Evolutionary conservation across 1,140 invertebrate species (phyloP).

Genomic region (Drosophila grimshawi): DNA sequence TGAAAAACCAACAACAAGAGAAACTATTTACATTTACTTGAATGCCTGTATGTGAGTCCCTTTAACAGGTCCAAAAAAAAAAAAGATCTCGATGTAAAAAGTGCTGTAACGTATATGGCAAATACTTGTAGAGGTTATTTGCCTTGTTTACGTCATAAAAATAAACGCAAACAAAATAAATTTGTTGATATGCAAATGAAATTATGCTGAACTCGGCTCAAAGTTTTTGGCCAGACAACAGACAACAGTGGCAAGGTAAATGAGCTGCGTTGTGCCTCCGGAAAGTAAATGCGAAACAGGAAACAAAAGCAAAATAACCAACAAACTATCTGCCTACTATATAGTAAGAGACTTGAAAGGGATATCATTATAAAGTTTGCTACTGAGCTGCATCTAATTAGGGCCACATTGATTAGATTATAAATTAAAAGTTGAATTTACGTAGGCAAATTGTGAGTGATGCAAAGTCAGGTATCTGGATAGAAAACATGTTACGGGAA

Average conservation of each 20-base stretch:
- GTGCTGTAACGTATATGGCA: slow-evolving; percentile 34
- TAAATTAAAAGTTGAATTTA: not conserved
- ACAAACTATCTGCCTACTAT: not conserved
- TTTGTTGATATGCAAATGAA: slow-evolving; percentile 62
- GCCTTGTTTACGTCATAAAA: slow-evolving; percentile 54
- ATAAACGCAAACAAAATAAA: slow-evolving; percentile 63
- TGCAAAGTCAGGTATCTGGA: no score
- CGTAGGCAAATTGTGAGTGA: not conserved
- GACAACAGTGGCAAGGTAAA: slow-evolving; percentile 22
- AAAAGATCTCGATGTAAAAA: slow-evolving; percentile 35
- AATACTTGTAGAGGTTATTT: slow-evolving; percentile 7
- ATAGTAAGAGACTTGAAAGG: not conserved
- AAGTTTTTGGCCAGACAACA: slow-evolving; percentile 31
- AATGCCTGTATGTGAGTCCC: slow-evolving; percentile 25
- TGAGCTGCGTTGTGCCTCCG: slow-evolving; percentile 9
- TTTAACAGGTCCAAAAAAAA: slow-evolving; percentile 17
- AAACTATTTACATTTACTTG: slow-evolving; percentile 41
- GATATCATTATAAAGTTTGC: slow-evolving; percentile 1
- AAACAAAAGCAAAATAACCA: slow-evolving; percentile 14
- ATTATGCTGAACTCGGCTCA: slow-evolving; percentile 55
- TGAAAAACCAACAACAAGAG: slow-evolving; percentile 3
- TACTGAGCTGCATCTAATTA: not conserved
- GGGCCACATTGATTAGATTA: not conserved
- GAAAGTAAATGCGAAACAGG: not conserved
- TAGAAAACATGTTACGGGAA: no score